Base-by-base conservation (phyloP, 2,888 invertebrate genomes). In the Mamestra brassicae region DNA sequence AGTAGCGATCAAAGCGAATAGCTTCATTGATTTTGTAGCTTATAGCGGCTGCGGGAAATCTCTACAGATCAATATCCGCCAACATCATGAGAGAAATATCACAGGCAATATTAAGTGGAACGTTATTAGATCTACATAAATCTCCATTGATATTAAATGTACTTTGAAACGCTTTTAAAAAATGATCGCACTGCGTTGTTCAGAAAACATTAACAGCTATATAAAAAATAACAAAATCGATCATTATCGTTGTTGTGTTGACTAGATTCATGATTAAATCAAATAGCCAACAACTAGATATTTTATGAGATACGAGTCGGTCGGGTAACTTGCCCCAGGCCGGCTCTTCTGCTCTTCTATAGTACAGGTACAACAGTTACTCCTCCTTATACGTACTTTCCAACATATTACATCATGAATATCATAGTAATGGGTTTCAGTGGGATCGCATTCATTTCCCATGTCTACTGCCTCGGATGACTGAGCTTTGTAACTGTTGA, bases 381-480 rank as follows among this genome's bases (percentile, higher is more conserved):
- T 78, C 8, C 64, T 50, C 55, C 58, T 15, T 76, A 34, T 45
- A 61, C 17, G 63, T 67, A 69, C 57, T 73, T 74, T 84, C 73
- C 61, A 66, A 81, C 73, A 74, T 71, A 71, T 76, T 66, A 71
- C 36, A 73, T 76, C 71, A 75, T 74, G 70, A 47, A 68, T 73
- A 70, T 75, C 58, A 62, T 71, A 71, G 75, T 84, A 85, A 87
- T 87, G 78, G 79, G 88, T 85, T 87, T 83, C 89, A 88, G 81
- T 68, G 71, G 70, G 65, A 76, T 71, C 72, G 85, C 71, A 81
- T 83, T 83, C 86, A 85, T 89, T 92, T 93, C 93, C 92, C 93
- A 93, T 90, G 91, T 90, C 90, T 89, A 83, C 75, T 79, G 90
- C 89, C 87, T 91, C 89, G 92, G 91, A 84, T 90, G 91, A 90